phyloP scores from a whole-genome alignment of 1,140 invertebrate species.

The Chelonus insularis region DNA sequence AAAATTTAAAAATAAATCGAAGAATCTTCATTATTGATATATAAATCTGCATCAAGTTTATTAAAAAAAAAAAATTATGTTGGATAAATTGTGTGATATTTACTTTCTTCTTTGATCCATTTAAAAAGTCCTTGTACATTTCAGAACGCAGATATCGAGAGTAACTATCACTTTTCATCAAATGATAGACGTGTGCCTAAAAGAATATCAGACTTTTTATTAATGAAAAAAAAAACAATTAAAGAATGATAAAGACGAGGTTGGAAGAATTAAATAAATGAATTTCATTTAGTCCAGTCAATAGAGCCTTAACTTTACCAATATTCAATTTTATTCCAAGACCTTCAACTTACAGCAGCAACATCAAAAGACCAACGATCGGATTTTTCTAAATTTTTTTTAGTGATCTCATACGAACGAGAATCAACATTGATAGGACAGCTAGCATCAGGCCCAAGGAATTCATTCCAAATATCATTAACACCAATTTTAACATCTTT shows the following conservation, averaged over 20 bases:
- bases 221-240: no score
- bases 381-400: conserved; percentile 76
- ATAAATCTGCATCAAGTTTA: not conserved
- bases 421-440: conserved; percentile 98
- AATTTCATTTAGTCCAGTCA: no score
- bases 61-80: conserved; percentile 8
- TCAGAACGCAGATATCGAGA: conserved; percentile 96
- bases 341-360: conserved; percentile 87
- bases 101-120: conserved; percentile 95
- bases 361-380: conserved; percentile 97
- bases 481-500: conserved; percentile 84
- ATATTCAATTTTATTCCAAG: no score
- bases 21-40: conserved; percentile 27
- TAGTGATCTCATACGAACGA: conserved; percentile 77
- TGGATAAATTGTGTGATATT: conserved; percentile 36
- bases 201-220: no score
- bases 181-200: conserved; percentile 96
- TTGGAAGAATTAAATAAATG: no score
- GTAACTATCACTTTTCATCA: conserved; percentile 99
- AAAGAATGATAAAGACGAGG: no score
- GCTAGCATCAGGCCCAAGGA: conserved; percentile 88
- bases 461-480: conserved; percentile 93
- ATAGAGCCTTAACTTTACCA: no score
- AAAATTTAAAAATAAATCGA: conserved; percentile 51
- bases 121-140: conserved; percentile 97